These are phyloP conservation scores for Anthopleura sola DNA, from an alignment of 64 coral and sea anemone genomes.

Conservation along the genomic window DNA sequence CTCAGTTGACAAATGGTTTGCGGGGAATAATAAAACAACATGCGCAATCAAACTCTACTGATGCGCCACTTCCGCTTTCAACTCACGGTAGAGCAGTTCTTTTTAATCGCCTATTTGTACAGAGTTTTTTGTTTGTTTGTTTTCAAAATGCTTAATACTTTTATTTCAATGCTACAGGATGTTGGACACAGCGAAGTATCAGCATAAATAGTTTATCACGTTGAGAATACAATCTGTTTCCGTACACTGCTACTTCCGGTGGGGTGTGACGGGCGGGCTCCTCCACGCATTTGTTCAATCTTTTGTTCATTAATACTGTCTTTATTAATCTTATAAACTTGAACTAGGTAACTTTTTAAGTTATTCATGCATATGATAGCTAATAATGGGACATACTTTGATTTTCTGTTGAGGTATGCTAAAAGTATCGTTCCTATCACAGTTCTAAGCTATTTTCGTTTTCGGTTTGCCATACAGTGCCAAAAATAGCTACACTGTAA, in stretches of 20 bases:
- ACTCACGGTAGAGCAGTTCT: background rate
- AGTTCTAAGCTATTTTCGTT: too few species aligned
- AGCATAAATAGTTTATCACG: background rate
- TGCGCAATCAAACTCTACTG: background rate
- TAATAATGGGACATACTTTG: too few species aligned
- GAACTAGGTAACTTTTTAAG: too few species aligned
- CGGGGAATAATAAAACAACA: background rate
- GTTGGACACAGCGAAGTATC: background rate
- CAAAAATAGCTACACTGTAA: too few species aligned
- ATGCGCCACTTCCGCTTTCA: slow-evolving; percentile 8
- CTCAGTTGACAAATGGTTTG: background rate
- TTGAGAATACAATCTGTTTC: background rate
- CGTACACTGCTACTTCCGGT: background rate
- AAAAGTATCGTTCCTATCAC: too few species aligned
- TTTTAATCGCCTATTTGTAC: background rate
- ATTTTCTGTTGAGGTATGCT: too few species aligned
- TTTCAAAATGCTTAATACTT: background rate
- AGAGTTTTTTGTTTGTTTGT: background rate
- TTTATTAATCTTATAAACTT: too few species aligned
- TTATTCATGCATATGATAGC: too few species aligned
- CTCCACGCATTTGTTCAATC: background rate
- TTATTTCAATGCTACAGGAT: background rate
- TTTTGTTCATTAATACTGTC: too few species aligned
- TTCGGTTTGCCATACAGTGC: too few species aligned
- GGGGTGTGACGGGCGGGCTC: background rate